phyloP scores from a whole-genome alignment of 2,797 vertebrate genomes.

The Gymnothorax javanicus region DNA sequence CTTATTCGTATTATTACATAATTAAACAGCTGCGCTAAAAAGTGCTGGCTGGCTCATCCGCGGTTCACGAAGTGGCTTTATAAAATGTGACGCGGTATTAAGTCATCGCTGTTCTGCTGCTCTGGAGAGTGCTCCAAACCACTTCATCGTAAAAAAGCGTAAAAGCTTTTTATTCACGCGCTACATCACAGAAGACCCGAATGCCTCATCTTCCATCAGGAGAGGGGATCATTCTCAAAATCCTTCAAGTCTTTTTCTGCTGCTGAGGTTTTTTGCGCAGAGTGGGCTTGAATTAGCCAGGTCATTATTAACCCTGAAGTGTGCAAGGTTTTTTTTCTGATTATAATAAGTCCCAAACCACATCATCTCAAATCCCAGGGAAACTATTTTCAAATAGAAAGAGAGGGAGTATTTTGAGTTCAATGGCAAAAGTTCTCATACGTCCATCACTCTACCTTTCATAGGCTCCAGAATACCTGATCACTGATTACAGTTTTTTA shows the following conservation, averaged over 20 bases:
- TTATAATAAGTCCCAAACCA: conserved; percentile 28
- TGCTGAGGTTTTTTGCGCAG: not conserved
- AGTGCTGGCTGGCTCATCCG: not conserved
- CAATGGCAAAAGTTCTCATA: not conserved
- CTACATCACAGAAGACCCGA: not conserved
- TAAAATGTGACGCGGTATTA: conserved; percentile 18
- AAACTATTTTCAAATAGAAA: not conserved
- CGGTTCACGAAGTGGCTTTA: conserved; percentile 12
- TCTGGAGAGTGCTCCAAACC: conserved; percentile 2
- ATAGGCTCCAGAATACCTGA: conserved; percentile 9
- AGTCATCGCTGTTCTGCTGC: conserved; percentile 24
- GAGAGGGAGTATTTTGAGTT: not conserved
- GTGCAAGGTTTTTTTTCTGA: conserved; percentile 24
- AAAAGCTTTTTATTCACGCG: not conserved
- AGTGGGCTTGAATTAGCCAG: conserved; percentile 26
- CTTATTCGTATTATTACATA: conserved; percentile 17
- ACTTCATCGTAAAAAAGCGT: conserved; percentile 29
- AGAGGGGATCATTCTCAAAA: conserved; percentile 33
- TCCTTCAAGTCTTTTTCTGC: conserved; percentile 1
- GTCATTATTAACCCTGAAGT: not conserved
- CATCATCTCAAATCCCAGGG: not conserved
- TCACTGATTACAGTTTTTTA: conserved; percentile 19
- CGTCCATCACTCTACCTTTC: conserved; percentile 13
- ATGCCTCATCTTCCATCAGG: conserved; percentile 24
- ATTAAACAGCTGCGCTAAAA: conserved; percentile 17